Base-by-base conservation (phyloP, 92 coral and sea anemone species). In the Pocillopora grandis region DNA sequence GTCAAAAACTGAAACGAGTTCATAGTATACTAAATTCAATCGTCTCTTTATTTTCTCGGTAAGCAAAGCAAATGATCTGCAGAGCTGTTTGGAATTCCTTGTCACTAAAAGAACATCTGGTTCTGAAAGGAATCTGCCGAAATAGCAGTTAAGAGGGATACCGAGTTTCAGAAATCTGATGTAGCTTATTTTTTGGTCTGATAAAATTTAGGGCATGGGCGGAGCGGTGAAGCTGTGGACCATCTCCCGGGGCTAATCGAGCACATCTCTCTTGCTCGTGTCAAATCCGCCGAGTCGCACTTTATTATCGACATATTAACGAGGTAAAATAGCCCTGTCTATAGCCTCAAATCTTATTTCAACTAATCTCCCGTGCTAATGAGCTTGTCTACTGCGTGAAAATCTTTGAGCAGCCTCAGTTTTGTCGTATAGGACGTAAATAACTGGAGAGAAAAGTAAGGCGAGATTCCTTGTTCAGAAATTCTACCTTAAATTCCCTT, bases 291-390 rank as follows among this genome's bases (percentile, higher is more conserved):
- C 10, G 36, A 9, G 55, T 21, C 68, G 35, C 75, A 42, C 61
- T n/a, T 60, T 35, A 60, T 71, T 70, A 71, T 52, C 74, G 12
- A 14, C 49, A 31, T 21, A 13, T 36, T 79, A 66, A 66, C 64
- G 23, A 36, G 6, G 58, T 42, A 31, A 68, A 81, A 81, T 21
- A 81, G 69, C 66, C 17, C 84, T 12, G 86, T 72, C 86, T 73
- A 37, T 72, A 15, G 62, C 71, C 20, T 42, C n/a, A 71, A 81
- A 81, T 71, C 86, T 62, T 56, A 42, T 73, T 58, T 67, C 76
- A 82, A 60, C 59, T 82, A 33, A 62, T 77, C 66, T 15, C 2
- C 42, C 18, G 61, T 18, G 66, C 52, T 72, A 48, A 73, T 76
- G 58, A 83, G 86, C 80, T 83, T 57, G 76, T 83, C 76, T 62